Evolutionary conservation across 2,797 vertebrate genomes (phyloP).

Genomic region (Jordanella pulchra): DNA sequence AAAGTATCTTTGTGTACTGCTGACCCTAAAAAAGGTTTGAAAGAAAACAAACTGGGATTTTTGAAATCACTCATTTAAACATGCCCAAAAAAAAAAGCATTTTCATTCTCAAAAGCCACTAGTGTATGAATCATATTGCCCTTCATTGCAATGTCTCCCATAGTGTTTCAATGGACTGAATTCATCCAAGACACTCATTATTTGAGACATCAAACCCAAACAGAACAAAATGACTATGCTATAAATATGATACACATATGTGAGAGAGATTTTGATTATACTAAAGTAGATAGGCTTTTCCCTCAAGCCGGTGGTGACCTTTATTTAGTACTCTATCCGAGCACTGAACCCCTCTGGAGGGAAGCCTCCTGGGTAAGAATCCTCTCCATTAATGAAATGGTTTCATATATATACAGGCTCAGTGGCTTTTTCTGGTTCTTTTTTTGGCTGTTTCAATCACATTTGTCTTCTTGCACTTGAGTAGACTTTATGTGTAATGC

Average conservation of each 20-base stretch:
- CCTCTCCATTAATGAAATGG: slow-evolving; percentile 36
- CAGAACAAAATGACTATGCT: slow-evolving; percentile 23
- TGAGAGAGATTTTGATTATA: slow-evolving; percentile 20
- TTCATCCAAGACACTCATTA: slow-evolving; percentile 4
- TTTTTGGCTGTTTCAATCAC: slow-evolving; percentile 13
- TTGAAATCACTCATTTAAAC: no score
- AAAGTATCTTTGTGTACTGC: no score
- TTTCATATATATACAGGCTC: slow-evolving; percentile 16
- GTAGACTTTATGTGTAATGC: slow-evolving; percentile 37
- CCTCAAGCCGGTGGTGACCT: slow-evolving; percentile 61
- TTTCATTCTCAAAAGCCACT: slow-evolving; percentile 6
- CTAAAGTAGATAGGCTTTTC: slow-evolving; percentile 34
- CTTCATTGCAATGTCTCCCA: not conserved
- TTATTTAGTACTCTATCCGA: slow-evolving; percentile 56
- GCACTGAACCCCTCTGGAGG: slow-evolving; percentile 49
- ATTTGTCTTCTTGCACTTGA: slow-evolving; percentile 51
- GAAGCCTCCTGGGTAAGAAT: slow-evolving; percentile 59
- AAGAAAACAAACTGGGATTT: no score
- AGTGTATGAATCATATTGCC: slow-evolving; percentile 9
- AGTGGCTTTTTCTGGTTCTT: slow-evolving; percentile 4
- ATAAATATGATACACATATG: slow-evolving; percentile 37
- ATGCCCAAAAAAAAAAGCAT: no score
- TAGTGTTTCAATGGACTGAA: not conserved
- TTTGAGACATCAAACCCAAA: slow-evolving; percentile 32
- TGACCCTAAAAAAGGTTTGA: no score